These are phyloP conservation scores for Ariolimax columbianus DNA, from an alignment of 2,888 invertebrate species.

Conservation along the genomic window DNA sequence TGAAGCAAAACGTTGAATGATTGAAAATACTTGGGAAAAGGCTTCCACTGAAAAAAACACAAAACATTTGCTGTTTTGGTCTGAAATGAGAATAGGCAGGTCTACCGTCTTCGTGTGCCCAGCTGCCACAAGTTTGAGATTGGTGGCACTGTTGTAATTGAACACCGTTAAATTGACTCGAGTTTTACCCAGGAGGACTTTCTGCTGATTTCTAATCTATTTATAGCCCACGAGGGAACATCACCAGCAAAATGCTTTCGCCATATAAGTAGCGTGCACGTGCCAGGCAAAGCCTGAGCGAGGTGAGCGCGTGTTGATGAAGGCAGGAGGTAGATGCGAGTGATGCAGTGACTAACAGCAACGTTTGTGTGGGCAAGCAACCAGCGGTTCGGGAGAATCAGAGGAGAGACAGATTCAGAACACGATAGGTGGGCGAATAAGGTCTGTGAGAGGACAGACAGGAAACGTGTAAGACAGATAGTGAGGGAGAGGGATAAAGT, in stretches of 20 bases:
- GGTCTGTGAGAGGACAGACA: too few species aligned
- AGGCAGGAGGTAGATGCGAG: neutral
- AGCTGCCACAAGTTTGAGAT: neutral
- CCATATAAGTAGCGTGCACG: conserved; percentile 51
- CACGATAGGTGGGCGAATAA: too few species aligned
- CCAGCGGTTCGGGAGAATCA: too few species aligned
- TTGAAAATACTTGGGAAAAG: too few species aligned
- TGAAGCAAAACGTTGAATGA: too few species aligned
- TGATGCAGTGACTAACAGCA: too few species aligned
- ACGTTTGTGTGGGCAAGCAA: too few species aligned
- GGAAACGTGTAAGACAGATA: conserved; percentile 4
- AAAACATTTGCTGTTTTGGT: too few species aligned
- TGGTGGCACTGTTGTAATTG: neutral
- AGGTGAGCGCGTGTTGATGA: conserved; percentile 48
- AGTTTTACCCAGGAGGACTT: neutral
- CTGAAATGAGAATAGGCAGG: neutral
- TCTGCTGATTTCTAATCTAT: conserved; percentile 1
- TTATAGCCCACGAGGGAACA: neutral
- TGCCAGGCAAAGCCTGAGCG: too few species aligned
- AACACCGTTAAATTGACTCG: neutral
- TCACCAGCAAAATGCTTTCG: conserved; percentile 9
- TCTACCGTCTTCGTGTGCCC: neutral
- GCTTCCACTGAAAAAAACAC: too few species aligned
- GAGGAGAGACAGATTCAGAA: too few species aligned
- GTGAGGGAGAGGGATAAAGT: neutral